Conservation (phyloP, 53 echinoderm and acorn worm genomes). For the Zoroaster sp. region DNA sequence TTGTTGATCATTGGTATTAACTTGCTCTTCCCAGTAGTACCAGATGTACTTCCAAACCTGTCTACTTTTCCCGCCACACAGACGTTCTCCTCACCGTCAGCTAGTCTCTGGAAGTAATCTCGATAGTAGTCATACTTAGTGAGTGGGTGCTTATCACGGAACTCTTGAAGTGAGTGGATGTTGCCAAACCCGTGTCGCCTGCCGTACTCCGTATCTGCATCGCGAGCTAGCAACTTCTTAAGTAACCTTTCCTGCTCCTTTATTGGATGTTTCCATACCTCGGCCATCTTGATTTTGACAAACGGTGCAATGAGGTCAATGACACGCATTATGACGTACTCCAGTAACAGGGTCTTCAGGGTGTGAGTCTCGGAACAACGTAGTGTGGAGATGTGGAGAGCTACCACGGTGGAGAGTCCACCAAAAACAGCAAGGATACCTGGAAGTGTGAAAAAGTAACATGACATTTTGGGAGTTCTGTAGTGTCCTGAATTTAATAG, state of each 20-base stretch:
- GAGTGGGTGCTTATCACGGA: slow-evolving; percentile 62
- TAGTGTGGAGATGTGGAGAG: slow-evolving; percentile 38
- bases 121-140: slow-evolving; percentile 55
- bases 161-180: slow-evolving; percentile 32
- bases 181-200: not conserved
- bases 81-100: slow-evolving; percentile 57
- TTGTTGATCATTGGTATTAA: not conserved
- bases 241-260: slow-evolving; percentile 54
- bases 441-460: not conserved
- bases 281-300: not conserved
- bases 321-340: not conserved
- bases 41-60: slow-evolving; percentile 58
- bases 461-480: not conserved
- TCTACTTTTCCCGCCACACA: slow-evolving; percentile 13
- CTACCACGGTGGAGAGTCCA: not conserved
- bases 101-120: slow-evolving; percentile 38
- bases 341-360: slow-evolving; percentile 9
- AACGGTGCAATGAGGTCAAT: not conserved
- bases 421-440: not conserved
- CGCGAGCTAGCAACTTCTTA: not conserved
- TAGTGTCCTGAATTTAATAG: not conserved
- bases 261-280: slow-evolving; percentile 1
- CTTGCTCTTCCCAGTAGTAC: slow-evolving; percentile 66
- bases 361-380: slow-evolving; percentile 22
- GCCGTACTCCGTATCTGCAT: slow-evolving; percentile 60